Evolutionary conservation across 2,113 vertebrate species (phyloP).

Genomic region (Brachyhypopomus gauderio): DNA sequence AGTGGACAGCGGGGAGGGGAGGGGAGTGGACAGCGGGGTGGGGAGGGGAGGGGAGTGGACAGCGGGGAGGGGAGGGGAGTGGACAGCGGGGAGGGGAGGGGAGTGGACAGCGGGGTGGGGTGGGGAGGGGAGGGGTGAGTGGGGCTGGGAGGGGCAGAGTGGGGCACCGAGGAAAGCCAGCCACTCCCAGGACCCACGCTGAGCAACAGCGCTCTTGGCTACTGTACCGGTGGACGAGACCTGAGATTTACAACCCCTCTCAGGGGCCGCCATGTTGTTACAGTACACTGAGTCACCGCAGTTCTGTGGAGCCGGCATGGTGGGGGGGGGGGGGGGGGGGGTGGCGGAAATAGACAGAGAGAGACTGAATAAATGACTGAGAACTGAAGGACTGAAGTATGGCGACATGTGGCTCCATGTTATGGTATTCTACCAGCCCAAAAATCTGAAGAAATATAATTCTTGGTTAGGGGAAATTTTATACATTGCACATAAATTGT

Average conservation of each 20-base stretch:
- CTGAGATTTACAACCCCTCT: conserved; percentile 33
- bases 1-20: no score
- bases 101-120: no score
- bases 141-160: conserved; percentile 6
- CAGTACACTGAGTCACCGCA: conserved; percentile 57
- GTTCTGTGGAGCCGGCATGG: conserved; percentile 14
- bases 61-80: no score
- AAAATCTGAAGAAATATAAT: not conserved
- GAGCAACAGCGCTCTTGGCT: conserved; percentile 30
- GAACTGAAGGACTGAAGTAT: not conserved
- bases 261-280: conserved; percentile 58
- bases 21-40: no score
- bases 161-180: not conserved
- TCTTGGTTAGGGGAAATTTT: not conserved
- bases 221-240: conserved; percentile 36
- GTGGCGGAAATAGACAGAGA: conserved; percentile 12
- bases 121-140: not conserved
- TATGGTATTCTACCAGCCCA: conserved; percentile 12
- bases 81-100: no score
- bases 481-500: not conserved
- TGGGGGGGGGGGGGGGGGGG: not conserved
- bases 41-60: no score
- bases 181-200: conserved; percentile 16
- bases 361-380: not conserved
- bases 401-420: not conserved